Percentiles rank a stretch among this genome's conserved stretches.
These are phyloP conservation scores for Palythoa grandis DNA, from an alignment of 92 coral and sea anemone species.

Conservation along the genomic window DNA sequence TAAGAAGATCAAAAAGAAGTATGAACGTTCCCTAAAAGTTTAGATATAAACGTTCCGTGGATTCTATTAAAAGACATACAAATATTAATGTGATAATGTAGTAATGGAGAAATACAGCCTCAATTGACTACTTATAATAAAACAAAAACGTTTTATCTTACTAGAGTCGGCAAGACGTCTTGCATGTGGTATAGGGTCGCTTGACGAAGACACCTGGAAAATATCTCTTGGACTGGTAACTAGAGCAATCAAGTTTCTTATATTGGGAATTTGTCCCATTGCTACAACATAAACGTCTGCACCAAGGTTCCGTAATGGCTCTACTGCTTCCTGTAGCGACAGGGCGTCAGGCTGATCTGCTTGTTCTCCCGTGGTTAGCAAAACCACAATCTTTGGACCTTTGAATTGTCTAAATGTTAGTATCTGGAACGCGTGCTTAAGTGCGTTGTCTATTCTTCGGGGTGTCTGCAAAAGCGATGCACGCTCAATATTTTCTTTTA, in stretches of 20 bases:
- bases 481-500: conserved; percentile 20
- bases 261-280: conserved; percentile 17
- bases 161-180: conserved; percentile 33
- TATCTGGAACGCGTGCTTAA: conserved; percentile 35
- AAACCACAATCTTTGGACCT: conserved; percentile 28
- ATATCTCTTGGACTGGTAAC: conserved; percentile 11
- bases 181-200: conserved; percentile 7
- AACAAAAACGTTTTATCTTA: not conserved
- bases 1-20: too few relatives aligned
- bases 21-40: too few relatives aligned
- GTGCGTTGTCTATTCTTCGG: conserved; percentile 26
- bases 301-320: conserved; percentile 15
- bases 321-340: not conserved
- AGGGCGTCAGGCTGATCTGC: conserved; percentile 3
- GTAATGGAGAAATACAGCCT: not conserved
- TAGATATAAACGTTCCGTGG: too few relatives aligned
- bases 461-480: conserved; percentile 23
- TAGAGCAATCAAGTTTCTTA: not conserved
- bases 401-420: not conserved
- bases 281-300: conserved; percentile 18
- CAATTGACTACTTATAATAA: not conserved
- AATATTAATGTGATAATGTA: not conserved
- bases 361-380: conserved; percentile 33
- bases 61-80: too few relatives aligned
- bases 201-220: conserved; percentile 24